Percentiles rank a stretch among this genome's conserved stretches.
phyloP scores from a whole-genome alignment of 2,113 vertebrate species.

The Muscicapa adusta region DNA sequence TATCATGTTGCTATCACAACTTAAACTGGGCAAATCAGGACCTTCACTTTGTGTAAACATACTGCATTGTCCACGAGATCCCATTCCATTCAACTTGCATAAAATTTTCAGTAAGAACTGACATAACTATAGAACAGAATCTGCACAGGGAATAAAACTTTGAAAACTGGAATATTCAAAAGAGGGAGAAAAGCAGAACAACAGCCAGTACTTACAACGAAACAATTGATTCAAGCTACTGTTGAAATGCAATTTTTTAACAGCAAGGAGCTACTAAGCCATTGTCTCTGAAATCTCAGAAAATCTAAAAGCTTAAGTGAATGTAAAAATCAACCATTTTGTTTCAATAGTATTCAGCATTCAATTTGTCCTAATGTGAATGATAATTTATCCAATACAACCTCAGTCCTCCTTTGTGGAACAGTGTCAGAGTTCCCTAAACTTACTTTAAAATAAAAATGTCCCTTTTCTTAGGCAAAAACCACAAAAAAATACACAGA shows the following conservation, averaged over 20 bases:
- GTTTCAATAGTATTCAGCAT: neutral
- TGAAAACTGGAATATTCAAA: neutral
- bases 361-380: neutral
- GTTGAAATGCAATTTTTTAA: neutral
- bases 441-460: neutral
- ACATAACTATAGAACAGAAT: neutral
- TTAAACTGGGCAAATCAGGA: neutral
- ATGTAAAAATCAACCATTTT: neutral
- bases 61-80: neutral
- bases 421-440: neutral
- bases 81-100: neutral
- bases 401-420: neutral
- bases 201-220: neutral
- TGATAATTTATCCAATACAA: neutral
- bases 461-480: neutral
- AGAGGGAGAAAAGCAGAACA: neutral
- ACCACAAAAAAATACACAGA: neutral
- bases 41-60: neutral
- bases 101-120: neutral
- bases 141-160: neutral
- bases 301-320: neutral
- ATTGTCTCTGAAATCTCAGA: neutral
- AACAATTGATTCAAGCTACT: neutral
- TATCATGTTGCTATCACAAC: neutral
- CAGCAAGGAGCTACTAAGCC: neutral